phyloP scores from a whole-genome alignment of 2,113 vertebrate genomes.

The Engystomops pustulosus region DNA sequence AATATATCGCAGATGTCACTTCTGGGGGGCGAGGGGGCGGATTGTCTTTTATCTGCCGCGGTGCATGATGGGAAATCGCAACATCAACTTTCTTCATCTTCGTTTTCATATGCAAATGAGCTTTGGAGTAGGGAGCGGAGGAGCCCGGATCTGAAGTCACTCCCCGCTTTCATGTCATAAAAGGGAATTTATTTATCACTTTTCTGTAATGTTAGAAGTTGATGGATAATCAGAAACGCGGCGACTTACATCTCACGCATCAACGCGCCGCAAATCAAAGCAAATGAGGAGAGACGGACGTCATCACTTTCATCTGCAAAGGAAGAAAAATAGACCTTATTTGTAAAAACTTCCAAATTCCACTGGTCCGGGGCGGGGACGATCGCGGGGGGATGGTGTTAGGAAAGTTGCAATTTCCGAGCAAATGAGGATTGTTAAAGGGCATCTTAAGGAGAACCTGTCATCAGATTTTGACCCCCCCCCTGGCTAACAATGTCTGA shows the following conservation, averaged over 20 bases:
- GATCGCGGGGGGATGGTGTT: too few relatives aligned
- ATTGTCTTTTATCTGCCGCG: conserved; percentile 17
- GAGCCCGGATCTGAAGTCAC: conserved; percentile 30
- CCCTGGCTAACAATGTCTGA: too few relatives aligned
- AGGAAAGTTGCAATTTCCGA: too few relatives aligned
- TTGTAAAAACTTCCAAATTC: background rate
- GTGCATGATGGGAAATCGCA: conserved; percentile 17
- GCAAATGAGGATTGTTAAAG: background rate
- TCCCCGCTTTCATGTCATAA: conserved; percentile 45
- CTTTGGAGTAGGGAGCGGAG: background rate
- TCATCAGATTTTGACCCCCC: too few relatives aligned
- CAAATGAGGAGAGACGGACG: background rate
- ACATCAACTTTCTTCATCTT: conserved; percentile 17
- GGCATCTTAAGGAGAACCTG: background rate
- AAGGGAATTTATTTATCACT: conserved; percentile 46
- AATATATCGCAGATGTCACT: conserved; percentile 14
- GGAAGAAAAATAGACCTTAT: background rate
- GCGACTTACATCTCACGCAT: background rate
- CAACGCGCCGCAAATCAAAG: background rate
- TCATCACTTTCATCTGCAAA: background rate
- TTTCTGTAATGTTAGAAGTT: conserved; percentile 31
- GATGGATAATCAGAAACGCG: conserved; percentile 37
- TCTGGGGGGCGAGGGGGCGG: background rate
- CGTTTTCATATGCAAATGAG: conserved; percentile 48
- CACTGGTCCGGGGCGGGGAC: too few relatives aligned